Base-by-base conservation (phyloP, 2,797 vertebrate genomes). In the Alfaro cultratus region DNA sequence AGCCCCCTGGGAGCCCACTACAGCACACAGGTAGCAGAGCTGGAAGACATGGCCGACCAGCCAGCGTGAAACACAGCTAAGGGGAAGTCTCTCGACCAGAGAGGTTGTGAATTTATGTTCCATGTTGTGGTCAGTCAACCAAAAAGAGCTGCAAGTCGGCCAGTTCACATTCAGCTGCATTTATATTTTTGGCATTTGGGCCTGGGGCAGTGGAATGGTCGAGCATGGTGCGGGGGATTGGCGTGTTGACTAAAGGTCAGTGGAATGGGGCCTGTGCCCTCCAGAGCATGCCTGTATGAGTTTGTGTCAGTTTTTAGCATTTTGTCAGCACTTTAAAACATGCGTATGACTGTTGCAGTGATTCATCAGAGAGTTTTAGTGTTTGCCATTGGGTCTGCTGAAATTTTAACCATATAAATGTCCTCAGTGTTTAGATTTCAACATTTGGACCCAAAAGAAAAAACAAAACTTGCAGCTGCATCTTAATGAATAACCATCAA, bases 31-130 rank as follows among this genome's bases (percentile, higher is more conserved):
- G 84, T 78, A 80, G 84, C 80, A 75, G 29, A 77, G 78, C 76
- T 57, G 80, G 79, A 83, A 82, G 83, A 85, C 78, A 87, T 70
- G 31, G 79, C 60, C 34, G 31, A 80, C 78, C 83, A 79, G 64
- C 83, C 83, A 76, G 80, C 29, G 71, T 77, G 45, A 85, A 82
- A 84, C 79, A 78, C 83, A 78, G 85, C 75, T 16, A 74, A 64
- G 53, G 85, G 67, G 78, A 84, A 85, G 53, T 81, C 74, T 82
- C 78, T 2, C 12, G 23, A 84, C 75, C 74, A 26, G 39, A 84
- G 74, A 84, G 43, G 77, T 4, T 82, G 73, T 77, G 80, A 64
- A 79, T 82, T 89, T 80, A 86, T 55, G 80, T 53, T 74, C 4
- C 13, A 71, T 79, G 80, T 31, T 26, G 39, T n/a, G 77, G 62